phyloP scores from a whole-genome alignment of 1,140 invertebrate genomes.

The Atta texana region DNA sequence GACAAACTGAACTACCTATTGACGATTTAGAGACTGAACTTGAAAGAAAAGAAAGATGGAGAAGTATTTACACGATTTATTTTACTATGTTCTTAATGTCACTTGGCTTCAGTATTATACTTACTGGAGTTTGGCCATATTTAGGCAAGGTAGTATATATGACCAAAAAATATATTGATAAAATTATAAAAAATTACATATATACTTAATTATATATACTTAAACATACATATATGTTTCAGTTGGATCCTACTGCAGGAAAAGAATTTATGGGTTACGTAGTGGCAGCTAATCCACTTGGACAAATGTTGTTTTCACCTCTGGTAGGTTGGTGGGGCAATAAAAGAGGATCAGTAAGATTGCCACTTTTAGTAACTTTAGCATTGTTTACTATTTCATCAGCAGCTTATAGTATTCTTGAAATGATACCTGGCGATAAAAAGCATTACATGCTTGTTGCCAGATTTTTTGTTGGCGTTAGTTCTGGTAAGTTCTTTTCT shows the following conservation, averaged over 20 bases:
- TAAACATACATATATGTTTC: conserved; percentile 73
- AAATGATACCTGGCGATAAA: conserved; percentile 85
- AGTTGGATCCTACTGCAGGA: conserved; percentile 92
- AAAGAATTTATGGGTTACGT: conserved; percentile 95
- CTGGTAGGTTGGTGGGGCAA: conserved; percentile 95
- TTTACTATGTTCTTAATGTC: conserved; percentile 98
- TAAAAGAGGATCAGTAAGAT: conserved; percentile 89
- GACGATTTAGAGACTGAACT: conserved; percentile 89
- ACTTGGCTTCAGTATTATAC: conserved; percentile 95
- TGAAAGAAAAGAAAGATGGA: conserved; percentile 90
- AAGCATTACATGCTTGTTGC: conserved; percentile 92
- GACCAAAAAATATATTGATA: conserved; percentile 30
- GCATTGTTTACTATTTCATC: conserved; percentile 92
- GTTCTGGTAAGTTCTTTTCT: conserved; percentile 89
- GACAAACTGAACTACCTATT: conserved; percentile 65
- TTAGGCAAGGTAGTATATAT: conserved; percentile 89
- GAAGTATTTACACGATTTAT: conserved; percentile 94
- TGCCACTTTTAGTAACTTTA: conserved; percentile 91
- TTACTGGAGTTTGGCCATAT: conserved; percentile 96
- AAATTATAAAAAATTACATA: conserved; percentile 26
- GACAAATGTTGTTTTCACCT: conserved; percentile 95
- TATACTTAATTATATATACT: background rate
- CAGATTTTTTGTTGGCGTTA: conserved; percentile 94
- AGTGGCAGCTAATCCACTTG: conserved; percentile 95
- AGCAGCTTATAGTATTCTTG: conserved; percentile 92